Evolutionary conservation across 2,888 invertebrate species (phyloP).

Genomic region (Nowickia ferox): DNA sequence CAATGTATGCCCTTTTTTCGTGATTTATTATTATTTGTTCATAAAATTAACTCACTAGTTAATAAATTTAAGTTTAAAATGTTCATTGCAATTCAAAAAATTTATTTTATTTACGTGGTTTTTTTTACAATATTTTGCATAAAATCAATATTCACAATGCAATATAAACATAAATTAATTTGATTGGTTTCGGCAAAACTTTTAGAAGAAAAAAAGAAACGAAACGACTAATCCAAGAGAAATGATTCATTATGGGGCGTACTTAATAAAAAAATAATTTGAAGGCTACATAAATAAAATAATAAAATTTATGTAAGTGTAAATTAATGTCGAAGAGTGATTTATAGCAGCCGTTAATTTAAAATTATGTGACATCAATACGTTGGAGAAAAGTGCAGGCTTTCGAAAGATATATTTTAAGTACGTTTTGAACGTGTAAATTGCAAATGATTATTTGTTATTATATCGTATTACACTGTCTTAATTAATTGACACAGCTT

Average conservation of each 20-base stretch:
- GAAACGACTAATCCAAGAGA: constrained; percentile 7
- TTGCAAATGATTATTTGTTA: too few relatives aligned
- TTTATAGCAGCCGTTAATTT: background rate
- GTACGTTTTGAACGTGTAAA: too few relatives aligned
- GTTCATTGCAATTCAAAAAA: constrained; percentile 15
- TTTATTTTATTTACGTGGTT: constrained; percentile 11
- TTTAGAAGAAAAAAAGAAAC: background rate
- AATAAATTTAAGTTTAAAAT: background rate
- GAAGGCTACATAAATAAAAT: background rate
- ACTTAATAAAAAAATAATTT: constrained; percentile 16
- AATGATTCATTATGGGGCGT: constrained; percentile 66
- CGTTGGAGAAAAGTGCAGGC: background rate
- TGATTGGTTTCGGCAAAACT: constrained; percentile 7
- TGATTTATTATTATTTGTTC: constrained; percentile 18
- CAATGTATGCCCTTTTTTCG: background rate
- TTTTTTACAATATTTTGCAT: background rate
- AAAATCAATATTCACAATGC: constrained; percentile 50
- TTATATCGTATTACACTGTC: too few relatives aligned
- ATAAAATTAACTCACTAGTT: background rate
- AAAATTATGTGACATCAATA: constrained; percentile 24
- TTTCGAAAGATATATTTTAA: background rate
- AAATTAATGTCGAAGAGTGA: background rate
- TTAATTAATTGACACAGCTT: too few relatives aligned
- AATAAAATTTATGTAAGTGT: constrained; percentile 13
- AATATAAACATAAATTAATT: constrained; percentile 20